Evolutionary conservation across 2,888 invertebrate genomes (phyloP).

Genomic region (Xanthia togata): DNA sequence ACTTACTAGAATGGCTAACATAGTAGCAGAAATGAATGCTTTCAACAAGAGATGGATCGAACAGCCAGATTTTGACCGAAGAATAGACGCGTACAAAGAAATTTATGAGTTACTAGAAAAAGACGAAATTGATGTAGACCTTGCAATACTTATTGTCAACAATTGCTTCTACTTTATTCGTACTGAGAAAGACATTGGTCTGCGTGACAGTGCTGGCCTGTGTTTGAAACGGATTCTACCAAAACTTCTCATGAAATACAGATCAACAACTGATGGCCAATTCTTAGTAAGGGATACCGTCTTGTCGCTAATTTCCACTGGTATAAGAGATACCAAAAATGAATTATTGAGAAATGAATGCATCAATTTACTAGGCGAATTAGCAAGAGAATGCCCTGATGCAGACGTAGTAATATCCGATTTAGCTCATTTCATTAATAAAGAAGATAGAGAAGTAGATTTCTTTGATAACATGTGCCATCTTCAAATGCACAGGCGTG

Average conservation of each 20-base stretch:
- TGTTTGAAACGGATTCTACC: conserved; percentile 93
- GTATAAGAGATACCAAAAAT: conserved; percentile 93
- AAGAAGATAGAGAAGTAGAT: conserved; percentile 95
- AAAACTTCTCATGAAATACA: conserved; percentile 90
- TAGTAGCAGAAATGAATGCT: conserved; percentile 94
- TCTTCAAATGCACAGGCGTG: conserved; percentile 95
- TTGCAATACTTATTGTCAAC: conserved; percentile 94
- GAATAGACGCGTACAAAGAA: conserved; percentile 94
- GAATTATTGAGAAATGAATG: conserved; percentile 95
- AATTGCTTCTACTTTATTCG: conserved; percentile 95
- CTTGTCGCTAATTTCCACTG: conserved; percentile 93
- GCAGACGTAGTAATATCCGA: conserved; percentile 93
- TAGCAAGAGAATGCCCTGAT: conserved; percentile 93
- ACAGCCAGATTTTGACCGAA: conserved; percentile 96
- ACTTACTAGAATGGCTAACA: conserved; percentile 87
- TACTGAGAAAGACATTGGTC: conserved; percentile 95
- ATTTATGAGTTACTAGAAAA: conserved; percentile 90
- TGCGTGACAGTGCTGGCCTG: conserved; percentile 94
- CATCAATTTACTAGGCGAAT: conserved; percentile 94
- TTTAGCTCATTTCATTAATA: conserved; percentile 92
- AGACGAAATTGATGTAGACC: conserved; percentile 90
- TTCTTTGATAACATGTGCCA: conserved; percentile 98
- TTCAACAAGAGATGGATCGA: conserved; percentile 97
- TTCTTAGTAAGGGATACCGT: conserved; percentile 94
- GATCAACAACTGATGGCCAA: conserved; percentile 90